A percentile compares a stretch with the other conserved stretches of the same genome.
phyloP scores from a whole-genome alignment of 2,797 vertebrate species.

The Acanthopagrus latus region DNA sequence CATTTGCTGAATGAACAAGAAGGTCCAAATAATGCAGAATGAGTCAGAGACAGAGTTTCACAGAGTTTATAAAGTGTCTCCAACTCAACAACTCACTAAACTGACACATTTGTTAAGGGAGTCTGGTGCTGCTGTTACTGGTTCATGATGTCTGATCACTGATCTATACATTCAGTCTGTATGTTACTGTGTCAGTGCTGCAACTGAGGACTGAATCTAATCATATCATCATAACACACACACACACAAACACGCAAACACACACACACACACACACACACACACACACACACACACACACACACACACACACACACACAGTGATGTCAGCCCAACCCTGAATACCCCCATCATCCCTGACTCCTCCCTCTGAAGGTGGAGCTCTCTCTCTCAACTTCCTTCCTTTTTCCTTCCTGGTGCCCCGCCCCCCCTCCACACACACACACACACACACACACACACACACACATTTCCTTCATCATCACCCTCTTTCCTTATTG shows the following conservation, averaged over 20 bases:
- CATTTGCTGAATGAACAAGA: too few species aligned
- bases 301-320: slow-evolving; percentile 21
- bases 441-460: slow-evolving; percentile 12
- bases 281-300: neutral
- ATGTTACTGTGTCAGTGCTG: too few species aligned
- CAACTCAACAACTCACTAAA: too few species aligned
- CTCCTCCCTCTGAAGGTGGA: slow-evolving; percentile 58
- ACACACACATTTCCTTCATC: slow-evolving; percentile 29
- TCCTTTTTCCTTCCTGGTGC: slow-evolving; percentile 26
- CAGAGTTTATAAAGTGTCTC: too few species aligned
- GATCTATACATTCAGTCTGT: too few species aligned
- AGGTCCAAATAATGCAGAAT: too few species aligned
- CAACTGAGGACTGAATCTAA: too few species aligned
- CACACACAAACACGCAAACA: neutral
- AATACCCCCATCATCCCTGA: slow-evolving; percentile 45
- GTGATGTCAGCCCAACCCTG: slow-evolving; percentile 66
- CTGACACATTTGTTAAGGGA: too few species aligned
- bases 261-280: slow-evolving; percentile 29
- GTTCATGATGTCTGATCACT: too few species aligned
- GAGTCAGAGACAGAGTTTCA: too few species aligned
- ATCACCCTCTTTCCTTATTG: slow-evolving; percentile 28
- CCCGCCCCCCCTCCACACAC: slow-evolving; percentile 25
- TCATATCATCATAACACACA: too few species aligned
- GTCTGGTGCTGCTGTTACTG: too few species aligned
- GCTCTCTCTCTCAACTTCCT: slow-evolving; percentile 35